These are phyloP conservation scores for Scrobipalpa atriplicella DNA, from an alignment of 2,888 invertebrate species.

Conservation along the genomic window DNA sequence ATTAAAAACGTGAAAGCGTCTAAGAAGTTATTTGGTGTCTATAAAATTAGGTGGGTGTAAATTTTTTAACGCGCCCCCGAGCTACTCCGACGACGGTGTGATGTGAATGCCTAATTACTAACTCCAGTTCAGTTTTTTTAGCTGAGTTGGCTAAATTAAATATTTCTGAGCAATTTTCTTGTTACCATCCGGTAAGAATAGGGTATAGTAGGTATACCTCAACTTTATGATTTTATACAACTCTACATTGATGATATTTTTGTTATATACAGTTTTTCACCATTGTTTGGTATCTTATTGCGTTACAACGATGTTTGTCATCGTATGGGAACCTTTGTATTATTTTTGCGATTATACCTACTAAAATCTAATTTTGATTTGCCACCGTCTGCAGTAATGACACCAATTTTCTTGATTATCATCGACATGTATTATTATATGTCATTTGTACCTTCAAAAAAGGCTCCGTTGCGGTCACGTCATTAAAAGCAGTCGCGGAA, in stretches of 20 bases:
- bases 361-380: neutral
- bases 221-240: no score
- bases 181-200: neutral
- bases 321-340: neutral
- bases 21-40: slow-evolving; percentile 51
- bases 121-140: neutral
- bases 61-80: slow-evolving; percentile 53
- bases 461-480: neutral
- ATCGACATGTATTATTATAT: slow-evolving; percentile 7
- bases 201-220: no score
- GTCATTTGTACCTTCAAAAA: slow-evolving; percentile 15
- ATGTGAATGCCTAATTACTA: slow-evolving; percentile 57
- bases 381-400: slow-evolving; percentile 4
- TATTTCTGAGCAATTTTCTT: neutral
- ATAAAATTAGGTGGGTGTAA: slow-evolving; percentile 65
- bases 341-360: slow-evolving; percentile 6
- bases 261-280: no score
- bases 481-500: neutral
- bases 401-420: slow-evolving; percentile 4
- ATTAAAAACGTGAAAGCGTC: slow-evolving; percentile 57
- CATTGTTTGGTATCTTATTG: no score
- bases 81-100: slow-evolving; percentile 48
- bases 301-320: neutral
- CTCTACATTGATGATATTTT: no score
- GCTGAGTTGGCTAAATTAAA: neutral